phyloP scores from a whole-genome alignment of 1,140 invertebrate genomes.

The Mizuhopecten yessoensis region DNA sequence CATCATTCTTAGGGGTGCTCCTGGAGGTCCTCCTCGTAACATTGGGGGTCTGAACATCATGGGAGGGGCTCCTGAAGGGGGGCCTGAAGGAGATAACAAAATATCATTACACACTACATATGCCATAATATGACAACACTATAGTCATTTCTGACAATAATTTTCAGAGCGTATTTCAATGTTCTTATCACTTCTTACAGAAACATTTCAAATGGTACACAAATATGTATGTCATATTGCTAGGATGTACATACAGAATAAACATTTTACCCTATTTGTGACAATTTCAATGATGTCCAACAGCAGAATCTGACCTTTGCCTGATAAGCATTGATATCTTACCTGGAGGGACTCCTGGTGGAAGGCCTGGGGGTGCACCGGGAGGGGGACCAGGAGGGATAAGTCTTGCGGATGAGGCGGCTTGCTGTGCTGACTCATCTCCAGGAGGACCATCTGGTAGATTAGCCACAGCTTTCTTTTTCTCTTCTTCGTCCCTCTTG shows the following conservation, averaged over 20 bases:
- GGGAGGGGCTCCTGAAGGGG: conserved; percentile 82
- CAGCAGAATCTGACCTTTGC: not conserved
- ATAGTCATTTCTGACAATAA: too few relatives aligned
- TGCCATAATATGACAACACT: too few relatives aligned
- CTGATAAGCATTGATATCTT: not conserved
- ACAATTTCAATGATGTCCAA: too few relatives aligned
- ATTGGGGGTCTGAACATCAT: conserved; percentile 86
- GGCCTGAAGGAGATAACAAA: conserved; percentile 72
- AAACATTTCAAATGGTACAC: too few relatives aligned
- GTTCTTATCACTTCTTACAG: too few relatives aligned
- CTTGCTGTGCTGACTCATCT: conserved; percentile 60
- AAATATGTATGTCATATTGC: too few relatives aligned
- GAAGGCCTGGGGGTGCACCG: conserved; percentile 68
- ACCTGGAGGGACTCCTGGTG: conserved; percentile 78
- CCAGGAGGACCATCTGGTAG: conserved; percentile 57
- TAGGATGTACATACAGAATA: too few relatives aligned
- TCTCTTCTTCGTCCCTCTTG: conserved; percentile 47
- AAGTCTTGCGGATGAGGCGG: conserved; percentile 61
- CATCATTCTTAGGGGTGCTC: conserved; percentile 85
- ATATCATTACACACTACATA: not conserved
- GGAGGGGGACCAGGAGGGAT: conserved; percentile 79
- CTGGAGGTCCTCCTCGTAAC: conserved; percentile 74
- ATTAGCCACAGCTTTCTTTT: conserved; percentile 27
- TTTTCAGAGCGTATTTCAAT: too few relatives aligned
- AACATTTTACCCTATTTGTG: too few relatives aligned